phyloP scores from a whole-genome alignment of 2,797 vertebrate genomes.

The Eulemur mongoz region DNA sequence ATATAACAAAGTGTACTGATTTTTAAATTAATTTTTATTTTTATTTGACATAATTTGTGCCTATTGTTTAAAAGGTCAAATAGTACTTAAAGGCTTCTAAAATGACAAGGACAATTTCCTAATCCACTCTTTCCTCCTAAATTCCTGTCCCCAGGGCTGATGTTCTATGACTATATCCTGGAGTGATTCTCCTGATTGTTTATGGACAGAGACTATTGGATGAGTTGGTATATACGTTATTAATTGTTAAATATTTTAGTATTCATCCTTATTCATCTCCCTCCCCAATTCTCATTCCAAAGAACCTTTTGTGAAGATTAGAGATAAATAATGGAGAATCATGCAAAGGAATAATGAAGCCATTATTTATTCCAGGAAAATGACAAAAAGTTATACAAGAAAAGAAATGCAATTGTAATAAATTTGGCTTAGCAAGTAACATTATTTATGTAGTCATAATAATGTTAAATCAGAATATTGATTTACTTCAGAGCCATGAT shows the following conservation, averaged over 20 bases:
- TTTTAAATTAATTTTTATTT: conserved; percentile 1
- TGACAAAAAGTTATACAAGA: neutral
- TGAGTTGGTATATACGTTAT: neutral
- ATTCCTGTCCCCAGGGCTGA: neutral
- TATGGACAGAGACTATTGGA: neutral
- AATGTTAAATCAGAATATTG: neutral
- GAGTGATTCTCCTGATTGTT: neutral
- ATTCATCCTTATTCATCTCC: neutral
- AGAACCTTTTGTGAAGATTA: neutral
- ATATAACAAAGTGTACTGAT: neutral
- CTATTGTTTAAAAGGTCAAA: neutral
- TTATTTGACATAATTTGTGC: neutral
- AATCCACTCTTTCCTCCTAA: neutral
- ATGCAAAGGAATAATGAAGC: neutral
- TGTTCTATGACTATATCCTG: neutral
- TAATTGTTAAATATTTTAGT: conserved; percentile 11
- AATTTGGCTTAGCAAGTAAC: neutral
- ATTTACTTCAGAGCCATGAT: neutral
- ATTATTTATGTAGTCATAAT: neutral
- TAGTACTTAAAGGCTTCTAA: neutral
- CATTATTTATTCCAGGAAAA: neutral
- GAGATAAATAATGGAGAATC: neutral
- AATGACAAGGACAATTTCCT: neutral
- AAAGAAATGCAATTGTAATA: neutral
- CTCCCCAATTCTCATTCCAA: conserved; percentile 8